A percentile compares a stretch with the other conserved stretches of the same genome.
These are phyloP conservation scores for Esperia sulphurella DNA, from an alignment of 2,888 invertebrate species.

Conservation along the genomic window DNA sequence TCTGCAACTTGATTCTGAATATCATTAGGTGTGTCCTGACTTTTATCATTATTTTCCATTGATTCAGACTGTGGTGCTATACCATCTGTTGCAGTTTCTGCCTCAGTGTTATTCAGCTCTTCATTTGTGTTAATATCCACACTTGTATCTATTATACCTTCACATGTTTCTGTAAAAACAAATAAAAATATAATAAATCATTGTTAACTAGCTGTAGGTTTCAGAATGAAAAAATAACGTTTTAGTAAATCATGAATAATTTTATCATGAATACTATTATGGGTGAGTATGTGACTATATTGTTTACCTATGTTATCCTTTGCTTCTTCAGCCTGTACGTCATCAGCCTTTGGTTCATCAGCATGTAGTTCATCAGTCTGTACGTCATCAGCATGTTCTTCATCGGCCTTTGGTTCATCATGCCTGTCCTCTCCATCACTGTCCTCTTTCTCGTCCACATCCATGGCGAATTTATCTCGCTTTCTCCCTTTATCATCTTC, in stretches of 20 bases:
- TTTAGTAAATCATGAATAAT: background rate
- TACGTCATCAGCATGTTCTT: slow-evolving; percentile 6
- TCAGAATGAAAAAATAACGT: too few species aligned
- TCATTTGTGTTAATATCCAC: slow-evolving; percentile 11
- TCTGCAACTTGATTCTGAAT: slow-evolving; percentile 8
- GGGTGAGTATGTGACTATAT: too few species aligned
- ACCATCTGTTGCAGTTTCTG: slow-evolving; percentile 7
- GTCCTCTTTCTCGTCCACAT: slow-evolving; percentile 59
- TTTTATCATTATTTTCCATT: background rate
- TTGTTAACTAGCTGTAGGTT: slow-evolving; percentile 2
- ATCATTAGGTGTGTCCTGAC: background rate
- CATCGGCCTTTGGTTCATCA: slow-evolving; percentile 26
- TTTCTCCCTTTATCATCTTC: slow-evolving; percentile 33
- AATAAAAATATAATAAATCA: background rate
- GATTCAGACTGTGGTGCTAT: slow-evolving; percentile 5
- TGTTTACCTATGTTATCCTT: too few species aligned
- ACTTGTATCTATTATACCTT: slow-evolving; percentile 32
- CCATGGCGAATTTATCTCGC: slow-evolving; percentile 64
- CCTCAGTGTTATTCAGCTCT: slow-evolving; percentile 4
- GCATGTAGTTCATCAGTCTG: slow-evolving; percentile 8
- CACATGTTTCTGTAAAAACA: slow-evolving; percentile 24
- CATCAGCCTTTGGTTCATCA: background rate
- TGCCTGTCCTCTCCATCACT: slow-evolving; percentile 61
- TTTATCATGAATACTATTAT: too few species aligned
- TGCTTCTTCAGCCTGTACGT: too few species aligned